Percentiles rank a stretch among this genome's conserved stretches.
These are phyloP conservation scores for Amniataba percoides DNA, from an alignment of 2,797 vertebrate species.

Conservation along the genomic window DNA sequence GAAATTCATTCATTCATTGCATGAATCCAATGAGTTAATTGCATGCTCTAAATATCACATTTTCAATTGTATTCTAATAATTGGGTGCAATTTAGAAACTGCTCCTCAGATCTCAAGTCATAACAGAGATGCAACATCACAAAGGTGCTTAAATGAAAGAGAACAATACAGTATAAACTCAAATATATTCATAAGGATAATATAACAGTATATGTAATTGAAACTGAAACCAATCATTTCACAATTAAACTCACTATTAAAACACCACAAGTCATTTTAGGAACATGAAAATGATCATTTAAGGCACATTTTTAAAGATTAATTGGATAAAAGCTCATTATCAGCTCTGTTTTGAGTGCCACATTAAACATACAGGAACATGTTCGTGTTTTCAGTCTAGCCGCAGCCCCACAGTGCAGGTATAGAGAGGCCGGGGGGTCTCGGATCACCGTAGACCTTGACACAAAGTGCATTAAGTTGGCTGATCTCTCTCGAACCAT, in stretches of 20 bases:
- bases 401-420: conserved; percentile 43
- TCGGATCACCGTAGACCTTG: conserved; percentile 59
- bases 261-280: neutral
- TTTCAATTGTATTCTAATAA: neutral
- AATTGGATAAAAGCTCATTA: conserved; percentile 8
- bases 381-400: conserved; percentile 21
- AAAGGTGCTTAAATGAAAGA: neutral
- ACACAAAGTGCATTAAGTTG: conserved; percentile 77
- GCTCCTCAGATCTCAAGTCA: neutral
- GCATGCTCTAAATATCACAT: conserved; percentile 1
- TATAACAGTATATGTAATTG: too few species aligned
- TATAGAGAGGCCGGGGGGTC: conserved; percentile 49
- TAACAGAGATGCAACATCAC: neutral
- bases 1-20: neutral
- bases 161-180: too few species aligned
- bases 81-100: neutral
- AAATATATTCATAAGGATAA: neutral
- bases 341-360: conserved; percentile 4
- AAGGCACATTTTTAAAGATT: neutral
- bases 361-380: conserved; percentile 8
- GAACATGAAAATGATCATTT: conserved; percentile 8
- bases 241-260: neutral
- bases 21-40: neutral
- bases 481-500: conserved; percentile 76
- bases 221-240: neutral